A percentile compares a stretch with the other conserved stretches of the same genome.
These are phyloP conservation scores for Meteorus colon DNA, from an alignment of 2,888 invertebrate genomes.

Conservation along the genomic window DNA sequence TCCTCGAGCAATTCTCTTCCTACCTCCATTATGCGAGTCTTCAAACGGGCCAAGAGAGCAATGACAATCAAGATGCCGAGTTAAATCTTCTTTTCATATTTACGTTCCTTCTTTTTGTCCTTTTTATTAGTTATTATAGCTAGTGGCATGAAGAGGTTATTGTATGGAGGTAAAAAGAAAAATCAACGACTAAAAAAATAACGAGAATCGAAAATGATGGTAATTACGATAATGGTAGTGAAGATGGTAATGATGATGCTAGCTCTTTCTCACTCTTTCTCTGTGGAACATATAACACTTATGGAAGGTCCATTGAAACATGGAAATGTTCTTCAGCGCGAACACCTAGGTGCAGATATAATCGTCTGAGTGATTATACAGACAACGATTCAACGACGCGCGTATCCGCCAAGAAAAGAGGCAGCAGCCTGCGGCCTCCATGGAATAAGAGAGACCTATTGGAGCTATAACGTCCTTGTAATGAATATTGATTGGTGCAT, in stretches of 20 bases:
- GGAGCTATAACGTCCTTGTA: slow-evolving; percentile 29
- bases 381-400: slow-evolving; percentile 30
- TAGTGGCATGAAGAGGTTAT: not conserved
- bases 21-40: slow-evolving; percentile 45
- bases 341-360: slow-evolving; percentile 27
- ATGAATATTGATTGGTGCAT: slow-evolving; percentile 25
- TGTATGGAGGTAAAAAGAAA: not conserved
- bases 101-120: not conserved
- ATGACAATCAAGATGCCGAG: slow-evolving; percentile 33
- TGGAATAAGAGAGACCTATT: not conserved
- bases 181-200: not conserved
- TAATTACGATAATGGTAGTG: slow-evolving; percentile 3
- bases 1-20: slow-evolving; percentile 32
- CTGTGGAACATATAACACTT: not conserved
- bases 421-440: not conserved
- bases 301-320: slow-evolving; percentile 22
- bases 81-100: slow-evolving; percentile 32
- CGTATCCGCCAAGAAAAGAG: slow-evolving; percentile 24
- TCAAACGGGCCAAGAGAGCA: slow-evolving; percentile 23
- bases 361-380: slow-evolving; percentile 34
- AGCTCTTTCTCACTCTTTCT: not conserved
- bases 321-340: slow-evolving; percentile 24
- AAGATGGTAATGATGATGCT: slow-evolving; percentile 14
- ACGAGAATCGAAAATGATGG: slow-evolving; percentile 17
- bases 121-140: not conserved